These are phyloP conservation scores for Exaiptasia diaphana DNA, from an alignment of 64 coral and sea anemone species.

Conservation along the genomic window DNA sequence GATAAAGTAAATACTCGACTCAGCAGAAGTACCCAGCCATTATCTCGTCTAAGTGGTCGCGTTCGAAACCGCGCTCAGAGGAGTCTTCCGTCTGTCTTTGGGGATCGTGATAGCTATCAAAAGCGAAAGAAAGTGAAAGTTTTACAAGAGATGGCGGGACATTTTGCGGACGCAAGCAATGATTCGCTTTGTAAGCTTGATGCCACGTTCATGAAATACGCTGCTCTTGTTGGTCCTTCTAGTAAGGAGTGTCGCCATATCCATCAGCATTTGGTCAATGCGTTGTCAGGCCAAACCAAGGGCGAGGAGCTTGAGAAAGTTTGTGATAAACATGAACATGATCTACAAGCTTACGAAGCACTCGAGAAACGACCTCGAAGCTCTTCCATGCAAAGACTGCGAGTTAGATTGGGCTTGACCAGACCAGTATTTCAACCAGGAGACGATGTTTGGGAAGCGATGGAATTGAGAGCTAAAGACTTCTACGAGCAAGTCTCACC, in stretches of 20 bases:
- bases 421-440: neutral
- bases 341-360: neutral
- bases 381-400: neutral
- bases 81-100: neutral
- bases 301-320: slow-evolving; percentile 1
- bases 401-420: neutral
- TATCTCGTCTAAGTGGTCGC: neutral
- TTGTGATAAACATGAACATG: neutral
- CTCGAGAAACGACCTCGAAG: neutral
- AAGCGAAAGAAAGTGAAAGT: neutral
- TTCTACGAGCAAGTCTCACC: neutral
- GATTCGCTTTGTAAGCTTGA: slow-evolving; percentile 9
- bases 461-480: slow-evolving; percentile 2
- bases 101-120: neutral
- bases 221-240: neutral
- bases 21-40: neutral
- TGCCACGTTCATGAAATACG: neutral
- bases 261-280: neutral
- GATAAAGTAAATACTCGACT: neutral
- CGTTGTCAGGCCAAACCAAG: neutral
- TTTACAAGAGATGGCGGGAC: neutral
- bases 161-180: slow-evolving; percentile 14
- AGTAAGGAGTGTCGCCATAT: slow-evolving; percentile 11
- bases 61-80: neutral
- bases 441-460: slow-evolving; percentile 25